These are phyloP conservation scores for Chiloscyllium punctatum DNA, from an alignment of 2,797 vertebrate species.

Conservation along the genomic window DNA sequence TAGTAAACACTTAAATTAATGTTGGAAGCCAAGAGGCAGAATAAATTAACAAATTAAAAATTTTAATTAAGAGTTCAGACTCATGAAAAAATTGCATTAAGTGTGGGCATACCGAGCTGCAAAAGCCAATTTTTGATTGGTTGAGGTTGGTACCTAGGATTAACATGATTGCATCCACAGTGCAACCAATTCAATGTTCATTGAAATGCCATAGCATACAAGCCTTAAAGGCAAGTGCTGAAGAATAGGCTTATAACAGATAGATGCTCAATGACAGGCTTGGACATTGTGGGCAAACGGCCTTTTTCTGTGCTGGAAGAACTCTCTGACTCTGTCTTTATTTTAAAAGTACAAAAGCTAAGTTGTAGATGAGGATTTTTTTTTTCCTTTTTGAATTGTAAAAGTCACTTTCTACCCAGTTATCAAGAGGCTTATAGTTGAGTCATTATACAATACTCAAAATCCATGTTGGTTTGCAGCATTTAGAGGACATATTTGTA, in stretches of 20 bases:
- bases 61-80: background rate
- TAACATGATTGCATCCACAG: background rate
- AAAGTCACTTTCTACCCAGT: background rate
- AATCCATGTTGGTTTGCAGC: background rate
- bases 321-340: background rate
- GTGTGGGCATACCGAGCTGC: background rate
- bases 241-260: too few species aligned
- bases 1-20: background rate
- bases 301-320: too few species aligned
- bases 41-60: too few species aligned
- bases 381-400: background rate
- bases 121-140: background rate
- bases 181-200: background rate
- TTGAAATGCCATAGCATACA: background rate
- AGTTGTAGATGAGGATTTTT: background rate
- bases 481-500: background rate
- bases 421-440: background rate
- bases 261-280: too few species aligned
- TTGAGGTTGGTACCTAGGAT: background rate
- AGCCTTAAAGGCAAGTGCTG: too few species aligned
- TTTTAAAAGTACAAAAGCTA: background rate
- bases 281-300: too few species aligned
- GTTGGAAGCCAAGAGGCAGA: too few species aligned
- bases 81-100: background rate
- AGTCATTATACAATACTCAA: background rate